Conservation (phyloP, 2,797 vertebrate species). For the Menidia menidia region DNA sequence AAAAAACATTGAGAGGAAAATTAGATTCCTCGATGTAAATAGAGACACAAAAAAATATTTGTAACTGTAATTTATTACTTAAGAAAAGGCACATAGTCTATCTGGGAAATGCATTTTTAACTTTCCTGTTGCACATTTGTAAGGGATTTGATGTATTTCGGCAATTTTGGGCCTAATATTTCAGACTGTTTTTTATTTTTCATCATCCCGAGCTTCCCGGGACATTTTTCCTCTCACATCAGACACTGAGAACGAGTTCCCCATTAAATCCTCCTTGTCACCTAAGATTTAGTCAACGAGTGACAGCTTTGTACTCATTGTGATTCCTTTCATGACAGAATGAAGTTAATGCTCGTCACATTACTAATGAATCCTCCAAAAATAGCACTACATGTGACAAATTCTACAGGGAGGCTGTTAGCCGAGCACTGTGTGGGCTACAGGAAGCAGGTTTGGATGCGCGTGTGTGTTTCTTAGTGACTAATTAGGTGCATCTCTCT, state of each 20-base stretch:
- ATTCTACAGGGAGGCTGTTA: slow-evolving; percentile 35
- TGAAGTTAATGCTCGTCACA: slow-evolving; percentile 34
- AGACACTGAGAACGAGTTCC: background rate
- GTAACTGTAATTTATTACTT: background rate
- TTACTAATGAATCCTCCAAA: slow-evolving; percentile 53
- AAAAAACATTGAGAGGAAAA: background rate
- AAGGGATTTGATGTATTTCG: background rate
- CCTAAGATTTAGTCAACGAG: slow-evolving; percentile 32
- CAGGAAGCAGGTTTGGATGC: slow-evolving; percentile 9
- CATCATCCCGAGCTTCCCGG: background rate
- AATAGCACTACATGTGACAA: slow-evolving; percentile 42
- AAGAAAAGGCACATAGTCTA: background rate
- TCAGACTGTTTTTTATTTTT: background rate
- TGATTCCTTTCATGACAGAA: slow-evolving; percentile 30
- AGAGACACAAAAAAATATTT: background rate
- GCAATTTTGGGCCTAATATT: background rate
- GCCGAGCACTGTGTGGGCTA: slow-evolving; percentile 19
- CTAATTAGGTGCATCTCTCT: slow-evolving; percentile 25
- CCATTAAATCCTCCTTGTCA: background rate
- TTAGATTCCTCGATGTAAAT: too few relatives aligned
- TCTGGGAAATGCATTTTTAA: background rate
- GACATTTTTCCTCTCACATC: background rate
- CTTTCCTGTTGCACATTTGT: too few relatives aligned
- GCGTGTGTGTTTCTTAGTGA: slow-evolving; percentile 22
- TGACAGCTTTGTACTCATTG: slow-evolving; percentile 24